Evolutionary conservation across 2,888 invertebrate species (phyloP), one percentile per base, ranked within the genome.

Genomic region (Anaspis maculata): DNA sequence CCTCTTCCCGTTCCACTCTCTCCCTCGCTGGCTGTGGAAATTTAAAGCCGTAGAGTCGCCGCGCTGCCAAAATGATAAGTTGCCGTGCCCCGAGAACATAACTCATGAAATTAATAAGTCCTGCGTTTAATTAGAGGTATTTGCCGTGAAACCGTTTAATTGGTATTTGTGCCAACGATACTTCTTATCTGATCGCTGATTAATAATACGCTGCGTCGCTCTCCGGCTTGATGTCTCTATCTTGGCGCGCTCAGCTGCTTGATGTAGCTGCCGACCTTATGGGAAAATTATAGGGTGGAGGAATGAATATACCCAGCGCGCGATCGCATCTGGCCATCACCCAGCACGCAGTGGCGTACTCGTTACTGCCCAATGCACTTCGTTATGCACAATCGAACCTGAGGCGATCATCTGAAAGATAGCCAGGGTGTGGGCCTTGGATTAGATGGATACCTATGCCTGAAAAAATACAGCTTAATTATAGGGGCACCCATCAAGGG

Each of bases 101-200:
- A 44, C 40, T 43, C 41, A n/a, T n/a, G n/a, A 35, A 39, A 39
- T 35, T 39, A 42, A 46, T 44, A 46, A 46, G 46, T 44, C 44
- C 36, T 37, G 34, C 27, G 39, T 35, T 46, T 45, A 45, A 45
- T 45, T 44, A 46, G 39, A 44, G 46, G 46, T 44, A 43, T 43
- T 43, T 42, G 42, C 43, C 42, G 37, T 37, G 37, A 35, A 39
- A 42, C 37, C 40, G 40, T 46, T 41, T 48, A 46, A 48, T 46
- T 45, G 42, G 43, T 44, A 42, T 45, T 45, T 46, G 44, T 42
- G 44, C 39, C 37, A 37, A 37, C 42, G 47, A 45, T 45, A 44
- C 45, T 41, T 41, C 42, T 43, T 44, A 47, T 47, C 47, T 44
- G 47, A 47, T 47, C 34, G 39, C 38, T 40, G 46, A 46, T 46